phyloP scores from a whole-genome alignment of 2,888 invertebrate species.

The Adelphocoris suturalis region DNA sequence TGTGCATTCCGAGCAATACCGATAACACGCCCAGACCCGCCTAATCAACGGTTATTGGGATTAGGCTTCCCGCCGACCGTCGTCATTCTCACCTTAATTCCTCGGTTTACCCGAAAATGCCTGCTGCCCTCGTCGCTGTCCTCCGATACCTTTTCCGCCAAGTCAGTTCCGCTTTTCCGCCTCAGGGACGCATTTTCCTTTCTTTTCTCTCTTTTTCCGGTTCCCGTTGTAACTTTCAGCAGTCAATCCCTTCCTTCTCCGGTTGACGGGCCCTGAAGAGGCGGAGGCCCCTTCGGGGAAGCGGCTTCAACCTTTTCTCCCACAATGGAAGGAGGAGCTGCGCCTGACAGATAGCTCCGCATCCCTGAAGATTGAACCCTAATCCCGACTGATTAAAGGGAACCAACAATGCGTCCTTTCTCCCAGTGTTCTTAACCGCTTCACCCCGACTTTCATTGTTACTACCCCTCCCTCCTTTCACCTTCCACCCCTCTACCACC shows the following conservation, averaged over 20 bases:
- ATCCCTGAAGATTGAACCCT: constrained; percentile 71
- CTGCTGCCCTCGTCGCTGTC: neutral
- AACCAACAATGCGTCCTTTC: constrained; percentile 64
- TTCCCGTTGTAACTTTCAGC: constrained; percentile 65
- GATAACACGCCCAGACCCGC: neutral
- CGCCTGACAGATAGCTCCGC: constrained; percentile 70
- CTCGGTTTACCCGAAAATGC: constrained; percentile 12
- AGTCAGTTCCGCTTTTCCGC: constrained; percentile 51
- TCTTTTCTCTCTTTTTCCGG: neutral
- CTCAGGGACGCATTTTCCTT: neutral
- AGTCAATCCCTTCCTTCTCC: constrained; percentile 61
- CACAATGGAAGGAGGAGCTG: constrained; percentile 54
- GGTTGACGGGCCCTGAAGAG: constrained; percentile 52
- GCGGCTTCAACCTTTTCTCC: constrained; percentile 29
- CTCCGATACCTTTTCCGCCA: constrained; percentile 39
- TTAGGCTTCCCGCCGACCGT: neutral
- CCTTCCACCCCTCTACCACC: constrained; percentile 11
- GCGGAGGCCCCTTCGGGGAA: neutral
- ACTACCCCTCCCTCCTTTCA: neutral
- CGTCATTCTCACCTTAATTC: constrained; percentile 11
- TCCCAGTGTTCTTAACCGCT: constrained; percentile 68
- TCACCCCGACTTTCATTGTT: constrained; percentile 66
- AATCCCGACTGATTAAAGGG: constrained; percentile 70
- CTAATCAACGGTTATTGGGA: constrained; percentile 16
- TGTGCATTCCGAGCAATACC: neutral